Percentiles rank a stretch among this genome's conserved stretches.
phyloP scores from a whole-genome alignment of 2,113 vertebrate genomes.

The Vidua chalybeata region DNA sequence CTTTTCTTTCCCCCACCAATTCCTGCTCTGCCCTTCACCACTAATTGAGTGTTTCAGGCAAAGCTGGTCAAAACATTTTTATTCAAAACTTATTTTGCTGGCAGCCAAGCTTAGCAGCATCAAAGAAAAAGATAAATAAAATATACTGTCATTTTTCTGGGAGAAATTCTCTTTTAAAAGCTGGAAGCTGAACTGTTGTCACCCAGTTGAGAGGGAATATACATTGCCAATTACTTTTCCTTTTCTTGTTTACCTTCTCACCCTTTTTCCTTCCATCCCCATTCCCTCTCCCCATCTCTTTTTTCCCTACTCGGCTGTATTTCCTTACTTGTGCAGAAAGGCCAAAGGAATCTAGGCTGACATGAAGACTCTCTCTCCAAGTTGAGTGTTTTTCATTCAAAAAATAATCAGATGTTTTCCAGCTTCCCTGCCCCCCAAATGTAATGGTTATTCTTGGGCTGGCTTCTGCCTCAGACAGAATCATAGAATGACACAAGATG shows the following conservation, averaged over 20 bases:
- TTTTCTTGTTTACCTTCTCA: not conserved
- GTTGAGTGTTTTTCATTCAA: not conserved
- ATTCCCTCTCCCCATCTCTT: not conserved
- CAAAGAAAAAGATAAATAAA: conserved; percentile 4
- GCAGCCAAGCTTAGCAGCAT: not conserved
- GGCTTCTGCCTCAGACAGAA: not conserved
- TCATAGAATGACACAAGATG: accelerated
- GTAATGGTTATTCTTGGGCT: not conserved
- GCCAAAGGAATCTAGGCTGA: not conserved
- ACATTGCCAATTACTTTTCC: not conserved
- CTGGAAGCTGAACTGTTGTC: not conserved
- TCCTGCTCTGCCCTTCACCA: not conserved
- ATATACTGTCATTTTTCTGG: conserved; percentile 4
- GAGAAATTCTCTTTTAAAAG: not conserved
- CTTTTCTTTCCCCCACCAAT: not conserved
- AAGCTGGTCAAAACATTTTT: conserved; percentile 30
- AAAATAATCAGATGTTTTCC: not conserved
- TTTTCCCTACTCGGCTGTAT: not conserved
- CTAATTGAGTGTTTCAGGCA: conserved; percentile 7
- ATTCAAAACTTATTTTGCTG: conserved; percentile 31
- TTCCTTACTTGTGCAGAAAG: not conserved
- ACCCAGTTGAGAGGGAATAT: not conserved
- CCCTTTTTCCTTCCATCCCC: not conserved
- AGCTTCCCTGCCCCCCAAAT: accelerated
- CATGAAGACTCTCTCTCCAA: not conserved